These are phyloP conservation scores for Thyatira batis DNA, from an alignment of 2,888 invertebrate genomes.

Conservation along the genomic window DNA sequence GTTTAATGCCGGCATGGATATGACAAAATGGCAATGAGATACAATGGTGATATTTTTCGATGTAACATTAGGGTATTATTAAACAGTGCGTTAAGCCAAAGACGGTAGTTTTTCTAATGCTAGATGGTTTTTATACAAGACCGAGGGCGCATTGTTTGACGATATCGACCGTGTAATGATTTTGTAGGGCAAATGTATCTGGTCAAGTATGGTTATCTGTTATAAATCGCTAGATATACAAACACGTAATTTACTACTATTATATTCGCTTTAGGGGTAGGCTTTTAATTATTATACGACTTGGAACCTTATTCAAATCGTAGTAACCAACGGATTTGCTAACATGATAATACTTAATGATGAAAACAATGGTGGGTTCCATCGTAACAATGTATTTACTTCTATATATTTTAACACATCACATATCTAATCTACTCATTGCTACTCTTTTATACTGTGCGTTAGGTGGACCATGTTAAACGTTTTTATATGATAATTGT, in stretches of 20 bases:
- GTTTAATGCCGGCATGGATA: slow-evolving; percentile 42
- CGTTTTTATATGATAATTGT: slow-evolving; percentile 31
- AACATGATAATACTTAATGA: slow-evolving; percentile 19
- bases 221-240: slow-evolving; percentile 62
- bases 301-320: slow-evolving; percentile 38
- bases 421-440: slow-evolving; percentile 78
- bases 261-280: slow-evolving; percentile 72
- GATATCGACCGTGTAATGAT: slow-evolving; percentile 31
- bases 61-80: slow-evolving; percentile 43
- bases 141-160: slow-evolving; percentile 21
- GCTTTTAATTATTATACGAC: slow-evolving; percentile 47
- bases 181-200: slow-evolving; percentile 54
- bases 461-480: slow-evolving; percentile 70
- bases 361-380: slow-evolving; percentile 26
- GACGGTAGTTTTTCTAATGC: slow-evolving; percentile 30
- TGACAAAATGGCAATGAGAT: slow-evolving; percentile 42
- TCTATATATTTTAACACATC: slow-evolving; percentile 68
- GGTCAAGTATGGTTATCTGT: slow-evolving; percentile 67
- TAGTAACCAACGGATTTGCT: slow-evolving; percentile 22
- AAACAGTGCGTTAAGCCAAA: slow-evolving; percentile 34
- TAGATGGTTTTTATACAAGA: slow-evolving; percentile 19
- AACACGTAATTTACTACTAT: slow-evolving; percentile 56
- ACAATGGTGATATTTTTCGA: slow-evolving; percentile 68
- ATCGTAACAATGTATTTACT: slow-evolving; percentile 38
- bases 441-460: slow-evolving; percentile 70